Percentiles rank a stretch among this genome's conserved stretches.
Conservation (phyloP, 2,113 vertebrate genomes). For the Ochotona princeps region DNA sequence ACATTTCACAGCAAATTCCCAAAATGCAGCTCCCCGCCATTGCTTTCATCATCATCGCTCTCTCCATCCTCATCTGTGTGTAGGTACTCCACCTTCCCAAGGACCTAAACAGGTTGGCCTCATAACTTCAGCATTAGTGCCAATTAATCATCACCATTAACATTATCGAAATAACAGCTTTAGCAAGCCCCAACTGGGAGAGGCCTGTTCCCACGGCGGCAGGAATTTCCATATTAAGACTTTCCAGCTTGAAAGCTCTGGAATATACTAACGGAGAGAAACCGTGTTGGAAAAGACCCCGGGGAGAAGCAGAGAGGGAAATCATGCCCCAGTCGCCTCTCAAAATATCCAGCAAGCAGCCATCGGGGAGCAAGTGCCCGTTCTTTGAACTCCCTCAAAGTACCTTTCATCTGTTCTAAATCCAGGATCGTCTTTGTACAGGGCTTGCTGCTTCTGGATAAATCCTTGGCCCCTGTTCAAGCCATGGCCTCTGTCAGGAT, state of each 20-base stretch:
- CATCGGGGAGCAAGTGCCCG: slow-evolving; percentile 69
- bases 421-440: slow-evolving; percentile 75
- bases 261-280: slow-evolving; percentile 73
- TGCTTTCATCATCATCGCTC: background rate
- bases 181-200: slow-evolving; percentile 61
- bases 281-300: slow-evolving; percentile 69
- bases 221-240: slow-evolving; percentile 76
- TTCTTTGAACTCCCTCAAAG: slow-evolving; percentile 82
- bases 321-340: slow-evolving; percentile 73
- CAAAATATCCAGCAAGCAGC: slow-evolving; percentile 79
- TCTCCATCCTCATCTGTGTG: background rate
- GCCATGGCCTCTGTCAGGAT: slow-evolving; percentile 74
- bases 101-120: slow-evolving; percentile 34
- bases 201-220: slow-evolving; percentile 55
- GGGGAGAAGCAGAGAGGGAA: slow-evolving; percentile 71
- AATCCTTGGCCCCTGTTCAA: slow-evolving; percentile 79
- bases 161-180: slow-evolving; percentile 62
- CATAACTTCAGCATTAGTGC: slow-evolving; percentile 21
- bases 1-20: slow-evolving; percentile 44
- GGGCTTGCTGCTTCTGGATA: slow-evolving; percentile 79
- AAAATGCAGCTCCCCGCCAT: background rate
- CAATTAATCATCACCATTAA: slow-evolving; percentile 70
- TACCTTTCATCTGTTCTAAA: slow-evolving; percentile 80
- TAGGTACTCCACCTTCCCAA: background rate
- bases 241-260: slow-evolving; percentile 61